Evolutionary conservation across 2,888 invertebrate species (phyloP), one percentile per base, ranked within the genome.

Genomic region (Cerastoderma edule): DNA sequence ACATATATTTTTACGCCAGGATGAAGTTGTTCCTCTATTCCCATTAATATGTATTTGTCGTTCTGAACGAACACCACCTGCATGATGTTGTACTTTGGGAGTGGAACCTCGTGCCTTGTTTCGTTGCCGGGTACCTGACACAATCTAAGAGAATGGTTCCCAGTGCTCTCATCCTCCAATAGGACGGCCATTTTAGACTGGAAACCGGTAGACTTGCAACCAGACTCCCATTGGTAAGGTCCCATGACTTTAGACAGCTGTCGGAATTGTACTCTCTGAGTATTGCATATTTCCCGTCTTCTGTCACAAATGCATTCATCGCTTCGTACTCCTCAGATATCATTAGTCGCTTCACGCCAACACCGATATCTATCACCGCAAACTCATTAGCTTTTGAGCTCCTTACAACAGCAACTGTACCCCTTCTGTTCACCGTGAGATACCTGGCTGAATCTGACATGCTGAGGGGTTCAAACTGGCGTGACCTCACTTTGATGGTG

Each of bases 281-380:
- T 22, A 86, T 79, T 22, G 78, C 82, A 70, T 85, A 83, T 67
- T 77, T 78, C 13, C 87, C 87, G 78, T 86, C 83, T 16, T 71
- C 65, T 2, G 85, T 77, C 3, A 87, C 66, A 2, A 44, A 39
- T 13, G 87, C 86, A 44, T 68, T 54, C 83, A 83, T 83, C 10
- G 69, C 78, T 48, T 85, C 84, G 63, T 74, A 79, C 0, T 80
- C 77, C n/a, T 67, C n/a, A 0, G 84, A 75, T 13, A 85, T 74
- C 2, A 60, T 65, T 16, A 74, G 78, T 27, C 72, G 72, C 24
- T 78, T 72, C 2, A 50, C 57, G 1, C 87, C 86, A 8, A 56
- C 39, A 1, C 48, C 48, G 0, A 85, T 48, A 72, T 86, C 85
- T 28, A 87, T 56, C 0, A 87, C 74, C 2, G 72, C 71, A 39